Evolutionary conservation across 1,140 invertebrate species (phyloP), one percentile per base, ranked within the genome.

Genomic region (Thaumatotibia leucotreta): DNA sequence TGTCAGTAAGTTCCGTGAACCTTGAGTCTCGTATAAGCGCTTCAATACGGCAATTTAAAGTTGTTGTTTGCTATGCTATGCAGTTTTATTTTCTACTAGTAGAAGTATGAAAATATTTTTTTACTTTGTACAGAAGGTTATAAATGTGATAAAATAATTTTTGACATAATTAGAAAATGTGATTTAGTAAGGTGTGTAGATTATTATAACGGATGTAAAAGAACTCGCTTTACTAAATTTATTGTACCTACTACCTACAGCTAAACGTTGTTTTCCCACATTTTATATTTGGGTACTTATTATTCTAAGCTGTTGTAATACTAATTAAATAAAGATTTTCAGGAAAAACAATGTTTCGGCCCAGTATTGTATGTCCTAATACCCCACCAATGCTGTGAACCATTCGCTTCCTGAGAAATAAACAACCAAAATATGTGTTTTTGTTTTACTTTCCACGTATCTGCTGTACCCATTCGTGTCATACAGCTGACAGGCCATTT

Each of bases 331-430:
- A 61, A 62, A 77, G 72, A 73, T 75, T 79, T 82, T 82, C 83
- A 86, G 84, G 83, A 83, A 77, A 79, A 76, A 75, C 68, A 82
- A 80, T 84, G 82, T 84, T 87, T 88, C 84, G 83, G 84, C 84
- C 85, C 82, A 82, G 79, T 83, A 77, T 87, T 84, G 77, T 87
- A 83, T 86, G 77, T 85, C 78, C 81, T 83, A 45, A 82, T 87
- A 88, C 81, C 86, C 88, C 88, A 91, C 88, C 88, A 89, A 87
- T 89, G 88, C 86, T 89, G 86, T 91, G 88, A 91, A 89, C 86
- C 88, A 84, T 91, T 91, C 87, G 86, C 88, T 91, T 91, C 86
- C 84, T 89, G 88, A 86, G 69, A 86, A 91, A 88, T 91, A 91
- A 91, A 91, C 80, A 84, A 84, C 79, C 84, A 85, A 86, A 88